phyloP scores from a whole-genome alignment of 2,113 vertebrate species.

The Cepphus grylle region DNA sequence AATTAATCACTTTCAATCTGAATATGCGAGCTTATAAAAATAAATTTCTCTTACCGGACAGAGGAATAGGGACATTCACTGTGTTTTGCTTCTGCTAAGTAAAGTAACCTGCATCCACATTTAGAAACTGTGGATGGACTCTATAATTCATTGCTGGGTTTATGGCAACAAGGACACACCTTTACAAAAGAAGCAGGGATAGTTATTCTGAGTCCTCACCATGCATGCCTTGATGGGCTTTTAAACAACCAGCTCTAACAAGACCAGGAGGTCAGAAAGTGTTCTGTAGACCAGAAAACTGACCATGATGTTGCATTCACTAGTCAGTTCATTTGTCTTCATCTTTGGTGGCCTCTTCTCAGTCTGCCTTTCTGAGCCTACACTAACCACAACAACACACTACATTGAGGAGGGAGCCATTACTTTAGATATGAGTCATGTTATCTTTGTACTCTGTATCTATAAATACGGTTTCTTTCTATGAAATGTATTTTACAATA shows the following conservation, averaged over 20 bases:
- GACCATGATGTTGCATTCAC: not conserved
- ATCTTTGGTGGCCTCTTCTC: not conserved
- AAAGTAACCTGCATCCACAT: not conserved
- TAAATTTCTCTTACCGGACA: not conserved
- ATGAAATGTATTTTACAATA: not conserved
- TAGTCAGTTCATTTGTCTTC: not conserved
- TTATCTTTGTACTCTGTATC: not conserved
- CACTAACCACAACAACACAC: not conserved
- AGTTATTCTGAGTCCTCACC: not conserved
- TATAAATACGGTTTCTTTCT: not conserved
- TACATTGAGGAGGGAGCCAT: not conserved
- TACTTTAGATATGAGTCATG: not conserved
- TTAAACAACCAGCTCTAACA: not conserved
- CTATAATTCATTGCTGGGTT: not conserved
- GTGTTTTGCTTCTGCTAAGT: not conserved
- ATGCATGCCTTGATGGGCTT: not conserved
- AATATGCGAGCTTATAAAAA: not conserved
- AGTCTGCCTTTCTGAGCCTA: not conserved
- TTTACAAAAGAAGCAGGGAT: not conserved
- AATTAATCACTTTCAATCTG: not conserved
- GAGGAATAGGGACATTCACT: not conserved
- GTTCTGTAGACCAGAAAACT: not conserved
- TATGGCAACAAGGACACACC: not conserved
- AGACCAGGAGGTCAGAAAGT: not conserved
- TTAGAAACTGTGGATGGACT: not conserved